These are phyloP conservation scores for Barnardius zonarius DNA, from an alignment of 2,113 vertebrate species.

Conservation along the genomic window DNA sequence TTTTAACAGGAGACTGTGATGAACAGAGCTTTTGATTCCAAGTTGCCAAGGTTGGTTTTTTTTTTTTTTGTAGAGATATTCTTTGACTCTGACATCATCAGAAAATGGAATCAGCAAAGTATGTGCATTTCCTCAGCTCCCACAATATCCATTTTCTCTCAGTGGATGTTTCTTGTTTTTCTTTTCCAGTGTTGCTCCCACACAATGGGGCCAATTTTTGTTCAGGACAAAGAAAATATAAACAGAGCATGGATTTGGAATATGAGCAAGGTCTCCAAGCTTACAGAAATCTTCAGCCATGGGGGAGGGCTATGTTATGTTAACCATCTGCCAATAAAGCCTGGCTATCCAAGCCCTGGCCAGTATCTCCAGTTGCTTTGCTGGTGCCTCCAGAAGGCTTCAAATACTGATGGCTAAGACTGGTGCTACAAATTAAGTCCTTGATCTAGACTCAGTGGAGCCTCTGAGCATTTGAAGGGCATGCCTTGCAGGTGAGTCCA, in stretches of 20 bases:
- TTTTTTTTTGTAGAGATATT: constrained; percentile 51
- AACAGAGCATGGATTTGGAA: constrained; percentile 72
- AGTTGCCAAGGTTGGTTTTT: background rate
- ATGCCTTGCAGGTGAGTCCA: background rate
- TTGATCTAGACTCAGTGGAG: background rate
- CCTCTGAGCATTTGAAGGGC: background rate
- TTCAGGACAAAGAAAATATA: constrained; percentile 81
- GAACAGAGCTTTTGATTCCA: constrained; percentile 66
- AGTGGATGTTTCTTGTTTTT: constrained; percentile 78
- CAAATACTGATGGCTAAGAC: background rate
- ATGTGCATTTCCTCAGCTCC: constrained; percentile 76
- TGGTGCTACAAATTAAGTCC: background rate
- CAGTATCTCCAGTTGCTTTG: background rate
- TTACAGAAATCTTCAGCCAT: background rate
- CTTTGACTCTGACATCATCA: constrained; percentile 77
- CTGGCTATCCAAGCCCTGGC: background rate
- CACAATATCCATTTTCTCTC: constrained; percentile 78
- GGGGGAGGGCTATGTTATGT: background rate
- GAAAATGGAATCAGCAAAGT: constrained; percentile 73
- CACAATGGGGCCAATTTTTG: constrained; percentile 84
- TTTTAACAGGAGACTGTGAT: constrained; percentile 69
- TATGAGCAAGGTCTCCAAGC: constrained; percentile 53
- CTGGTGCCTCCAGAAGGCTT: background rate
- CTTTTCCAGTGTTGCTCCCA: constrained; percentile 83
- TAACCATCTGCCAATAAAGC: background rate